Evolutionary conservation across 2,888 invertebrate species (phyloP).

Genomic region (Camptogramma bilineatum): DNA sequence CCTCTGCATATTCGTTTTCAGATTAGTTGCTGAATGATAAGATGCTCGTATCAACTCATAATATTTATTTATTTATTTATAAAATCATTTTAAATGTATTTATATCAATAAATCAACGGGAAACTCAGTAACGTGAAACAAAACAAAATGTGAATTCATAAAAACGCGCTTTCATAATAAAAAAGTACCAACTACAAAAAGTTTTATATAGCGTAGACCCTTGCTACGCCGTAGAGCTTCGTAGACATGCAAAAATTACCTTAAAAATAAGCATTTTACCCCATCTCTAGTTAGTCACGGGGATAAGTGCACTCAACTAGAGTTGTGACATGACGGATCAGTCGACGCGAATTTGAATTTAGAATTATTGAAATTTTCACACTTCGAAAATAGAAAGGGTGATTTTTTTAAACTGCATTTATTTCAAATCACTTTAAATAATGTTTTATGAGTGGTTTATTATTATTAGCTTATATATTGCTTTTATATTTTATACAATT

Average conservation of each 20-base stretch:
- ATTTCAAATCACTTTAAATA: background rate
- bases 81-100: too few species aligned
- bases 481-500: too few species aligned
- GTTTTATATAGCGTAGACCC: background rate
- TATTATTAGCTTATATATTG: background rate
- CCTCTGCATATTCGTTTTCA: too few species aligned
- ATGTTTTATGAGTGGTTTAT: background rate
- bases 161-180: too few species aligned
- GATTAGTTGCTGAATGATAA: too few species aligned
- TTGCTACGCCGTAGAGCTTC: slow-evolving; percentile 2
- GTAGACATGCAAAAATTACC: background rate
- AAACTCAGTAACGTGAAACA: too few species aligned
- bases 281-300: slow-evolving; percentile 42
- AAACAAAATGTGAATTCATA: too few species aligned
- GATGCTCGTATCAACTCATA: too few species aligned
- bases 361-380: slow-evolving; percentile 24
- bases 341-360: slow-evolving; percentile 41
- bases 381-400: background rate
- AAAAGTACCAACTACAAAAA: too few species aligned
- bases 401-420: background rate
- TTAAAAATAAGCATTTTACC: slow-evolving; percentile 32
- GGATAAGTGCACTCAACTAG: slow-evolving; percentile 42
- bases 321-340: slow-evolving; percentile 34
- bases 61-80: too few species aligned
- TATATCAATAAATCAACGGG: too few species aligned